Conservation (phyloP, 2,888 invertebrate species). For the Cataglyphis cursor region DNA sequence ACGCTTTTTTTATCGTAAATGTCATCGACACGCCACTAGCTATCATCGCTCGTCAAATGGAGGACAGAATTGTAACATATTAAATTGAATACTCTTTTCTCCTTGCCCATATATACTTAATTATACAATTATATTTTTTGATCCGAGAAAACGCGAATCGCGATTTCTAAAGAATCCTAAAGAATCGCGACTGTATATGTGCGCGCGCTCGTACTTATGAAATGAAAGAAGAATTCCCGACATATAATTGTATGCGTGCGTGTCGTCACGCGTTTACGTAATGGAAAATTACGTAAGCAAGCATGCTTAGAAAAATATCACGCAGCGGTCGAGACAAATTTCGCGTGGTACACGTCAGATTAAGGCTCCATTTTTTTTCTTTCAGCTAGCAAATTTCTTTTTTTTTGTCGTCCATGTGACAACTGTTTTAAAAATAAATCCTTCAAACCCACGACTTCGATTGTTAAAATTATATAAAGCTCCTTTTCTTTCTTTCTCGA, state of each 20-base stretch:
- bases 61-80: neutral
- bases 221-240: constrained; percentile 47
- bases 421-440: neutral
- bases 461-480: neutral
- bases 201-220: neutral
- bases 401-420: neutral
- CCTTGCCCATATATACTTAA: neutral
- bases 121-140: constrained; percentile 8
- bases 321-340: neutral
- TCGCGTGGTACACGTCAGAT: constrained; percentile 13
- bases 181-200: neutral
- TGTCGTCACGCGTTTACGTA: constrained; percentile 57
- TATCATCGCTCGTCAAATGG: neutral
- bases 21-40: neutral
- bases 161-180: neutral
- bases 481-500: neutral
- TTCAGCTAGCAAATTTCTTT: neutral
- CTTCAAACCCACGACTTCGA: neutral
- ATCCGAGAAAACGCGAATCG: neutral
- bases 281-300: constrained; percentile 48
- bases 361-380: neutral
- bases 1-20: neutral
- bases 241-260: constrained; percentile 27
- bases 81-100: neutral
- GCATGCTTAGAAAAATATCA: constrained; percentile 41